These are phyloP conservation scores for Atta colombica DNA, from an alignment of 1,140 invertebrate genomes.

Conservation along the genomic window DNA sequence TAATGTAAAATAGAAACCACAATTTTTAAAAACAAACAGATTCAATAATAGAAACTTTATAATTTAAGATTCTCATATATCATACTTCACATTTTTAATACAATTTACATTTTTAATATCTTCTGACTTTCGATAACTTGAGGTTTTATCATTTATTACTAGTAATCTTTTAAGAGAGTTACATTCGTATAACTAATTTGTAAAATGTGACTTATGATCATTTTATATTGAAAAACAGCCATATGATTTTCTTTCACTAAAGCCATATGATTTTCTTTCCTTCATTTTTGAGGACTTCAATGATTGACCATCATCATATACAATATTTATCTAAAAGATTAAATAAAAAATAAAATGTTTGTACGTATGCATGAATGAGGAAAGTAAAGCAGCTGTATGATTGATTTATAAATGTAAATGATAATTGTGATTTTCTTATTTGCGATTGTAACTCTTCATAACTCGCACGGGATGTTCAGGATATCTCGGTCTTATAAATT, in stretches of 20 bases:
- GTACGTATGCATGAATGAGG: neutral
- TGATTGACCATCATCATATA: neutral
- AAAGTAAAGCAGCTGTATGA: neutral
- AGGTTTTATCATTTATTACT: neutral
- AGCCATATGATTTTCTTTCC: neutral
- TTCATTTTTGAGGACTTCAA: neutral
- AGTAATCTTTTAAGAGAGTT: neutral
- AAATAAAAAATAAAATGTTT: neutral
- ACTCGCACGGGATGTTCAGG: no score
- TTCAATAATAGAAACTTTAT: neutral
- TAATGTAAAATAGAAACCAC: neutral
- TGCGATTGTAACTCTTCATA: no score
- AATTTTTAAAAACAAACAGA: conserved; percentile 13
- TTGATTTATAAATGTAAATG: neutral
- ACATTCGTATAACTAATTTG: neutral
- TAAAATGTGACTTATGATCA: neutral
- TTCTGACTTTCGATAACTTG: neutral
- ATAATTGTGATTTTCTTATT: neutral
- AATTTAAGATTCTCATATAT: neutral
- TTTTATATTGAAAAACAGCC: neutral
- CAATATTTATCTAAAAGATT: neutral
- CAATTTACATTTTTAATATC: conserved; percentile 2
- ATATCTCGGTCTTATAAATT: no score
- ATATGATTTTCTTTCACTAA: neutral
- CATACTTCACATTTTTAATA: neutral